Conservation (phyloP, 2,113 vertebrate genomes). For the Psilopsiagon aymara region DNA sequence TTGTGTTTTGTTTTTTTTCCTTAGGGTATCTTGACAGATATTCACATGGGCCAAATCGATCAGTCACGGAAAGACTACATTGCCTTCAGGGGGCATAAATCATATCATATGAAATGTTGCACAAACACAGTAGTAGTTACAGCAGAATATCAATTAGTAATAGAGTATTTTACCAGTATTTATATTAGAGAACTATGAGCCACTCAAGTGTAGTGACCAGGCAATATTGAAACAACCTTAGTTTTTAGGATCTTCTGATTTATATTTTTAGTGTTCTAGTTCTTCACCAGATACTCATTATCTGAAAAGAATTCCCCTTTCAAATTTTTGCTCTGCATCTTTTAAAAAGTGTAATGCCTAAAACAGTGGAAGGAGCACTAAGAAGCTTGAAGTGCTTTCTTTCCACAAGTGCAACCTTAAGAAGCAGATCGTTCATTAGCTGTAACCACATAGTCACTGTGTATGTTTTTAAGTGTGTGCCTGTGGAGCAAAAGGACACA, state of each 20-base stretch:
- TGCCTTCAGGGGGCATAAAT: not conserved
- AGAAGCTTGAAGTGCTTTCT: not conserved
- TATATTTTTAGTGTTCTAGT: not conserved
- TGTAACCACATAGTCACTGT: not conserved
- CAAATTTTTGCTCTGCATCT: not conserved
- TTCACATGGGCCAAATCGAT: not conserved
- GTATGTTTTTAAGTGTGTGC: not conserved
- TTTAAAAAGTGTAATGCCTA: not conserved
- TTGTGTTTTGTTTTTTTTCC: not conserved
- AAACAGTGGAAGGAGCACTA: not conserved
- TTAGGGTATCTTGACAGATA: not conserved
- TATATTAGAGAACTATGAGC: not conserved
- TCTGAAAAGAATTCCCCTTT: not conserved
- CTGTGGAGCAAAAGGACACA: not conserved
- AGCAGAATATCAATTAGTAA: not conserved
- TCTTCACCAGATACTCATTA: not conserved
- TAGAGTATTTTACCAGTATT: not conserved
- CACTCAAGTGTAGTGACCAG: not conserved
- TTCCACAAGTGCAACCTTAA: not conserved
- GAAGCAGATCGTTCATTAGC: not conserved
- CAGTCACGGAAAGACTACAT: not conserved
- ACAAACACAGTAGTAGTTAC: not conserved
- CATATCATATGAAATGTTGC: not conserved
- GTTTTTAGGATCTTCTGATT: not conserved
- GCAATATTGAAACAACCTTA: not conserved